Evolutionary conservation across 2,113 vertebrate genomes (phyloP), one percentile per base, ranked within the genome.

Genomic region (Protobothrops flavoviridis): DNA sequence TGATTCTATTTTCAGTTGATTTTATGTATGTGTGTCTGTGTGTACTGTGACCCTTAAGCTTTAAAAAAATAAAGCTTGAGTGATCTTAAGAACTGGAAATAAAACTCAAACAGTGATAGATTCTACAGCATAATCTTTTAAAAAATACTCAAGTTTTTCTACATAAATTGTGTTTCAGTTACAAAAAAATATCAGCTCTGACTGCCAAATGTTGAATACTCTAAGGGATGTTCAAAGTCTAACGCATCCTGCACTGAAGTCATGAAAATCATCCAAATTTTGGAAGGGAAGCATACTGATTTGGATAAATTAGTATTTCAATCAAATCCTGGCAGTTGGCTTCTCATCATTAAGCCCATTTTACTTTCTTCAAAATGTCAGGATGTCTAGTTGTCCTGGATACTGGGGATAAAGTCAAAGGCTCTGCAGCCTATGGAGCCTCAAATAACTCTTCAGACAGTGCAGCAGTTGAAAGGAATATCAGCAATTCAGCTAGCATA

Each of bases 71-170:
- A 91, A 88, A 92, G 13, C 45, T 85, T 1, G 48, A 92, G n/a
- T 2, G 17, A 93, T 89, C 74, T 92, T 24, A 87, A 93, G 11
- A 1, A 3, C 0, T 93, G 23, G 0, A 94, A 89, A 93, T 39
- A 52, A 94, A 89, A 57, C 26, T 90, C 91, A 53, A 94, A 95
- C 43, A 57, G 5, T 92, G 64, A 13, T 59, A 15, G n/a, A 17
- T 91, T 92, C 93, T 74, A n/a, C 45, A 52, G 13, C 3, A 29
- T 20, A 50, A 0, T 45, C 87, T 26, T 92, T 91, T 90, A 0
- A 91, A 23, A 85, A 85, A 92, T n/a, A 88, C 0, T 0, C 0
- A 87, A 55, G 0, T 91, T 91, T 91, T 0, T 89, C 29, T 88
- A 33, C 15, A 93, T 74, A 89, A 81, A 91, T 88, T 92, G 39